Conservation (phyloP, 2,113 vertebrate genomes). For the Spea multiplicata region DNA sequence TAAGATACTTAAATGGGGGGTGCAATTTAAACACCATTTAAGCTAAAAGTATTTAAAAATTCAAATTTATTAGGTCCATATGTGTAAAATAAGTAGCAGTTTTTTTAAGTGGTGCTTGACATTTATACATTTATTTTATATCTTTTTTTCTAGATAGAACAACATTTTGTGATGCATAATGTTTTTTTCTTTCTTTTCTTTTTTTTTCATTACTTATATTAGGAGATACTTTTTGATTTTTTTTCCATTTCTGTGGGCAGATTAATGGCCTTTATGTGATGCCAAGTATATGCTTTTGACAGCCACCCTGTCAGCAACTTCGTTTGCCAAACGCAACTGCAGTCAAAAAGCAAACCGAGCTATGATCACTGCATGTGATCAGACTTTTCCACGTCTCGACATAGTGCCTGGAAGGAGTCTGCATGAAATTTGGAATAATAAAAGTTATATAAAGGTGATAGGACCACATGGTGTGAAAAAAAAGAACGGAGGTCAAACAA, state of each 20-base stretch:
- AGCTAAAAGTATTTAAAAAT: too few relatives aligned
- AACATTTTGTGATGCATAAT: background rate
- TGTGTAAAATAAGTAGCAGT: too few relatives aligned
- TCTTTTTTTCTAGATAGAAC: background rate
- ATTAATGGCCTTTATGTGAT: conserved; percentile 36
- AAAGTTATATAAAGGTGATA: conserved; percentile 18
- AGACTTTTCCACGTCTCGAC: conserved; percentile 31
- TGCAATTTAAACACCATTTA: too few relatives aligned
- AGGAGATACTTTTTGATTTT: conserved; percentile 11
- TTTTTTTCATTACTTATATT: background rate
- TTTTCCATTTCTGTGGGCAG: background rate
- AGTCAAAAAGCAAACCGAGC: conserved; percentile 32
- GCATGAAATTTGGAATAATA: conserved; percentile 38
- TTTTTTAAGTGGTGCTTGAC: too few relatives aligned
- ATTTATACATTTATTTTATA: too few relatives aligned
- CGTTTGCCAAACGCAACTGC: conserved; percentile 34
- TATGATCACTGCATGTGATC: conserved; percentile 43
- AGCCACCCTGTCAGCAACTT: conserved; percentile 42
- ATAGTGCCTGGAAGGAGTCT: conserved; percentile 37
- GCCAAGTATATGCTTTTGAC: conserved; percentile 45
- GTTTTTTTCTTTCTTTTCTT: background rate
- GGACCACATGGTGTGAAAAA: conserved; percentile 14
- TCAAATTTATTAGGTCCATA: too few relatives aligned
- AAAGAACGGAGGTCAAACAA: conserved; percentile 24
- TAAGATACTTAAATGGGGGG: too few relatives aligned